Evolutionary conservation across 2,888 invertebrate genomes (phyloP).

Genomic region (Cantharis lateralis): DNA sequence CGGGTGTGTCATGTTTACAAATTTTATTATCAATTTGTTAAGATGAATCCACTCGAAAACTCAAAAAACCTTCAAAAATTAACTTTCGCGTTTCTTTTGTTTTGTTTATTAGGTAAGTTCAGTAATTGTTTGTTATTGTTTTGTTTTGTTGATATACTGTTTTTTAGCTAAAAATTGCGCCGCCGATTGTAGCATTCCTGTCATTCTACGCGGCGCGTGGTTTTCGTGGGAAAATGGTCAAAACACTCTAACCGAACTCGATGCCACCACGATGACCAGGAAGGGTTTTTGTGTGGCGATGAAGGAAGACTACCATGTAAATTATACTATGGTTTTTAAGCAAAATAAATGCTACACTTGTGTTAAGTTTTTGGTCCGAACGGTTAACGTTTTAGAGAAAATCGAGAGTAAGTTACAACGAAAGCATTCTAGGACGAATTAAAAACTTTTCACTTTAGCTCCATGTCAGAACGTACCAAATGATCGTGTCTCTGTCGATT

Average conservation of each 20-base stretch:
- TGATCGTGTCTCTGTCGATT: constrained; percentile 72
- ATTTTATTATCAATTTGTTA: not conserved
- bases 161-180: constrained; percentile 1
- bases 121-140: not conserved
- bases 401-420: constrained; percentile 77
- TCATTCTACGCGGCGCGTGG: constrained; percentile 84
- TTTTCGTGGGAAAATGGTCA: constrained; percentile 88
- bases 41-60: not conserved
- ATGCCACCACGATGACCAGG: constrained; percentile 77
- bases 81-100: not conserved
- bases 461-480: constrained; percentile 74
- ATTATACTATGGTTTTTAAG: constrained; percentile 84
- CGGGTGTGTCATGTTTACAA: not conserved
- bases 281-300: constrained; percentile 76
- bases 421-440: not conserved
- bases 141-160: not conserved
- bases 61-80: not conserved
- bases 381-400: constrained; percentile 87
- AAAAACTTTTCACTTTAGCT: constrained; percentile 53
- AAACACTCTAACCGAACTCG: constrained; percentile 82
- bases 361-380: constrained; percentile 81
- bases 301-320: constrained; percentile 74
- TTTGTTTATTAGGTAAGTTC: not conserved
- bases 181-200: constrained; percentile 72
- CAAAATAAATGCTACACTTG: constrained; percentile 78